A percentile compares a stretch with the other conserved stretches of the same genome.
These are phyloP conservation scores for Tokudaia muenninki DNA, from an alignment of 2,797 vertebrate genomes.

Conservation along the genomic window DNA sequence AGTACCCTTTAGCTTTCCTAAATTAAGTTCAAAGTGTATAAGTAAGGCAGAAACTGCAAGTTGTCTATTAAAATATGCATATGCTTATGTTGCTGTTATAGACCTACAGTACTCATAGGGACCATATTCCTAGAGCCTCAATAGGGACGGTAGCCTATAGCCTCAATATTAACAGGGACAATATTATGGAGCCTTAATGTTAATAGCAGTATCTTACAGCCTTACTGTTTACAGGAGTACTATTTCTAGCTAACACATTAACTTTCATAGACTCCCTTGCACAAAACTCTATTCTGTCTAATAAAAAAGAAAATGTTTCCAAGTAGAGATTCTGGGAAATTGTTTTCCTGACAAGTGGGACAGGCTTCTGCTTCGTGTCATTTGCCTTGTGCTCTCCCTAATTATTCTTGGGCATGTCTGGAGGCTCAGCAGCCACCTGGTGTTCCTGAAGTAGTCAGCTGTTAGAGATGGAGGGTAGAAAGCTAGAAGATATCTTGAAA, in stretches of 20 bases:
- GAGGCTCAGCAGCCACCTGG: not conserved
- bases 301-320: not conserved
- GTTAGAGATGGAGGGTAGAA: not conserved
- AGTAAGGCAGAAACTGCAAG: not conserved
- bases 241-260: not conserved
- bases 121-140: not conserved
- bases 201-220: not conserved
- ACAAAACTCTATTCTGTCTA: not conserved
- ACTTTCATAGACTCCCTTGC: not conserved
- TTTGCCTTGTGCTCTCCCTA: not conserved
- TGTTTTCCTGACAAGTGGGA: conserved; percentile 13
- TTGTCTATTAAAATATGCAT: not conserved
- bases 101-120: not conserved
- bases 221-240: not conserved
- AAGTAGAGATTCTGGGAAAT: conserved; percentile 6
- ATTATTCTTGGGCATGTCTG: conserved; percentile 6
- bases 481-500: conserved; percentile 13
- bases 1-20: not conserved
- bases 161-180: not conserved
- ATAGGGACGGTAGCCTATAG: not conserved
- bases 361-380: not conserved
- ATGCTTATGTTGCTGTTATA: not conserved
- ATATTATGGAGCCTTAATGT: not conserved
- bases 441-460: not conserved
- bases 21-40: conserved; percentile 25